These are phyloP conservation scores for Acropternis orthonyx DNA, from an alignment of 2,797 vertebrate species.

Conservation along the genomic window DNA sequence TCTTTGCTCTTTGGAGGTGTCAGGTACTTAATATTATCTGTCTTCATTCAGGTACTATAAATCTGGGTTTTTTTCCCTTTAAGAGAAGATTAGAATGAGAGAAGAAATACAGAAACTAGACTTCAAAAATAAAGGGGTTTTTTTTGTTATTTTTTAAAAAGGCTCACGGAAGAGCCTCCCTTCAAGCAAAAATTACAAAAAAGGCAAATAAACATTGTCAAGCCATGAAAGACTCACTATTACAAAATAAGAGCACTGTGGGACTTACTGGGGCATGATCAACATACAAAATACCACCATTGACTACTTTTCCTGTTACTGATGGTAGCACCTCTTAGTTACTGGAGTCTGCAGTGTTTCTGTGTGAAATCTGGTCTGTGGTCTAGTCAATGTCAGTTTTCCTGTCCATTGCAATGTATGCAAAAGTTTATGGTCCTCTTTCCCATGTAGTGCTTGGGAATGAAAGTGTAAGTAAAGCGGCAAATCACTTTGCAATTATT, in stretches of 20 bases:
- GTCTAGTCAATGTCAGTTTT: background rate
- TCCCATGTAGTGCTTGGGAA: background rate
- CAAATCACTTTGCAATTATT: background rate
- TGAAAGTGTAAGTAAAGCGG: background rate
- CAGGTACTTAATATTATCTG: background rate
- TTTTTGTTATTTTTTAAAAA: background rate
- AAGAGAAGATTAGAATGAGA: background rate
- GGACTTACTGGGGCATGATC: conserved; percentile 5
- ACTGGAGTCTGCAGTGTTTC: background rate
- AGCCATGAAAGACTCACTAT: background rate
- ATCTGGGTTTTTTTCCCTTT: background rate
- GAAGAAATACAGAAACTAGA: conserved; percentile 21
- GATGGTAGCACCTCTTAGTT: background rate
- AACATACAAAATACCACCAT: conserved; percentile 2
- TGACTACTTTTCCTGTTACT: conserved; percentile 1
- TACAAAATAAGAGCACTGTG: conserved; percentile 19
- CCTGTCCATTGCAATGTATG: background rate
- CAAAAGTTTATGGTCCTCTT: background rate
- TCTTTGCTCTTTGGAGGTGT: background rate
- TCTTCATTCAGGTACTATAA: background rate
- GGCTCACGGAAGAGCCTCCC: background rate
- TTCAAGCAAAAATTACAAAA: conserved; percentile 18
- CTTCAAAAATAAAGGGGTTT: background rate
- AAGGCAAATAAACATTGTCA: conserved; percentile 50
- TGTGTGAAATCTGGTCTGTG: background rate